These are phyloP conservation scores for Anoplopoma fimbria DNA, from an alignment of 2,113 vertebrate genomes.

Conservation along the genomic window DNA sequence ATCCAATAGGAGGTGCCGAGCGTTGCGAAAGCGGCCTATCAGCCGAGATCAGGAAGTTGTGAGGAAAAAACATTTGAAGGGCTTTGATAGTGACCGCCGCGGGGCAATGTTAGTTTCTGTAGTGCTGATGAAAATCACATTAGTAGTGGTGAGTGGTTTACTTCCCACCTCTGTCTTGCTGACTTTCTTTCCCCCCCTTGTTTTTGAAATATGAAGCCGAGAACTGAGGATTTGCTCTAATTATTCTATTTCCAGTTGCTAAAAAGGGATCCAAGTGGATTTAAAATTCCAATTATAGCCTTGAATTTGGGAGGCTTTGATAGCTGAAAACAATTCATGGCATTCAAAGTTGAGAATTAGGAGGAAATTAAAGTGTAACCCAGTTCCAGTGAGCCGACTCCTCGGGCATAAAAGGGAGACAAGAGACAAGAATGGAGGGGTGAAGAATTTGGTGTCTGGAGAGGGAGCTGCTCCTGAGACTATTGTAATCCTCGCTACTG, in stretches of 20 bases:
- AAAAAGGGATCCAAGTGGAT: constrained; percentile 74
- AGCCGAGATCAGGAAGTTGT: constrained; percentile 50
- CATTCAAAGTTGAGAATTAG: constrained; percentile 78
- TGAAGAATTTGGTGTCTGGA: constrained; percentile 60
- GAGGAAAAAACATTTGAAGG: constrained; percentile 51
- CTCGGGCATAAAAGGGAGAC: constrained; percentile 53
- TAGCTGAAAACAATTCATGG: constrained; percentile 76
- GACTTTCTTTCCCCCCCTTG: neutral
- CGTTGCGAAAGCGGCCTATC: constrained; percentile 42
- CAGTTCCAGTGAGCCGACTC: constrained; percentile 68
- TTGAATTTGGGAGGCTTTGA: constrained; percentile 70
- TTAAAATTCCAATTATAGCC: constrained; percentile 78
- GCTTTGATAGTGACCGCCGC: constrained; percentile 54
- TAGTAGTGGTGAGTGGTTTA: constrained; percentile 36
- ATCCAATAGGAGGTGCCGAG: constrained; percentile 52
- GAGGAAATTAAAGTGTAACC: constrained; percentile 77
- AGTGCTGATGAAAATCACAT: constrained; percentile 46
- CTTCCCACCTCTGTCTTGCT: constrained; percentile 33
- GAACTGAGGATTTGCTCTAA: constrained; percentile 71
- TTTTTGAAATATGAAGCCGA: constrained; percentile 23
- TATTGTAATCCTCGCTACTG: constrained; percentile 56
- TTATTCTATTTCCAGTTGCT: constrained; percentile 74
- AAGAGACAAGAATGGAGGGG: constrained; percentile 46
- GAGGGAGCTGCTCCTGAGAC: constrained; percentile 57
- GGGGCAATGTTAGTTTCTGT: constrained; percentile 30